Evolutionary conservation across 2,113 vertebrate species (phyloP).

Genomic region (Mormyrus iriodes): DNA sequence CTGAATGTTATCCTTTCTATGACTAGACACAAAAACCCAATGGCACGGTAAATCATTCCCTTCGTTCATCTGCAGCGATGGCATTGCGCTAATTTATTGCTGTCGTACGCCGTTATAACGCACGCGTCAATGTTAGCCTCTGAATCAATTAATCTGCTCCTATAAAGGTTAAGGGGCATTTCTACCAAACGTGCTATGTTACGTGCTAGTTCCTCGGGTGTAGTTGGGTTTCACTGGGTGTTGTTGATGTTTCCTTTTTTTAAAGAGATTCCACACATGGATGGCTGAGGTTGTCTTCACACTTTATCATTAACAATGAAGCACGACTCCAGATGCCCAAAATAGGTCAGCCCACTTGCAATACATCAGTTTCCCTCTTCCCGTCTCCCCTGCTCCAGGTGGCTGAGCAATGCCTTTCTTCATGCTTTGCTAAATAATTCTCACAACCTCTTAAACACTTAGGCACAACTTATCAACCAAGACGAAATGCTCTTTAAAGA

Average conservation of each 20-base stretch:
- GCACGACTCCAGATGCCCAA: slow-evolving; percentile 35
- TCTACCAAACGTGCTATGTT: slow-evolving; percentile 23
- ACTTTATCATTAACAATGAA: slow-evolving; percentile 38
- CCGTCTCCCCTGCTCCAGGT: not conserved
- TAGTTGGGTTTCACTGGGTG: not conserved
- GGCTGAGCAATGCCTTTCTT: slow-evolving; percentile 10
- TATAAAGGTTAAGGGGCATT: slow-evolving; percentile 31
- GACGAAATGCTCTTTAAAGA: not conserved
- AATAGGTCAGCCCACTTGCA: slow-evolving; percentile 26
- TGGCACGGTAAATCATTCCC: slow-evolving; percentile 25
- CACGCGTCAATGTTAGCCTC: slow-evolving; percentile 23
- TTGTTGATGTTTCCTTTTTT: slow-evolving; percentile 6
- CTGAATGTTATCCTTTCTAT: slow-evolving; percentile 18
- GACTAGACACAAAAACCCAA: slow-evolving; percentile 22
- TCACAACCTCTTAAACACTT: slow-evolving; percentile 1
- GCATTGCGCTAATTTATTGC: not conserved
- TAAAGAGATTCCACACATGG: slow-evolving; percentile 22
- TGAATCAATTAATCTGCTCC: slow-evolving; percentile 36
- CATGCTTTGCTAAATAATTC: slow-evolving; percentile 1
- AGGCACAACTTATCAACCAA: not conserved
- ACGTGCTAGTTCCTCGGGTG: not conserved
- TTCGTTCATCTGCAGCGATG: not conserved
- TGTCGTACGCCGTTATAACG: not conserved
- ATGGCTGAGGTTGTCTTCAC: slow-evolving; percentile 13
- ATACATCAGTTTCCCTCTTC: slow-evolving; percentile 27